Conservation (phyloP, 37 sponge, comb jelly and placozoan genomes). For the Haliclona indistincta region DNA sequence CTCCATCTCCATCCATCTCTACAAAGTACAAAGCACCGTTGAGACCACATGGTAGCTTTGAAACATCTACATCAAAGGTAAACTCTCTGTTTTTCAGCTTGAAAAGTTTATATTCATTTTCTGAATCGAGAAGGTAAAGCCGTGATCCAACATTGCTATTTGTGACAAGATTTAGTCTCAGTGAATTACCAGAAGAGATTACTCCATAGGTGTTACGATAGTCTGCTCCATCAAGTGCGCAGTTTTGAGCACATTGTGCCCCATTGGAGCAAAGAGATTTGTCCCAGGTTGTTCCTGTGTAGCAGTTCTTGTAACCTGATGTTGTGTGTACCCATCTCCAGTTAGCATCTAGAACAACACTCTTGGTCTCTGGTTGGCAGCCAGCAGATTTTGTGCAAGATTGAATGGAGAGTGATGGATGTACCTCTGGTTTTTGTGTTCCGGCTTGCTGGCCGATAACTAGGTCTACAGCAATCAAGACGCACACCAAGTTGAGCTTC, state of each 20-base stretch:
- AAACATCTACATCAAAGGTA: not conserved
- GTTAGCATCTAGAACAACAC: slow-evolving; percentile 17
- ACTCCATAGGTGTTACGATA: slow-evolving; percentile 29
- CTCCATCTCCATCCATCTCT: too few species aligned
- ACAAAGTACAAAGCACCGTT: not conserved
- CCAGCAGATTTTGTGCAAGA: slow-evolving; percentile 21
- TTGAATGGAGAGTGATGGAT: slow-evolving; percentile 15
- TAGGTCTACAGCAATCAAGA: too few species aligned
- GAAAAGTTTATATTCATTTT: not conserved
- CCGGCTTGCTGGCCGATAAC: slow-evolving; percentile 5
- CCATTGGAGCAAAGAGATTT: slow-evolving; percentile 15
- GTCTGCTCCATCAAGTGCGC: slow-evolving; percentile 26
- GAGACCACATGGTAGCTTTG: not conserved
- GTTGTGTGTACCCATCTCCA: slow-evolving; percentile 14
- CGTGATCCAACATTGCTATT: not conserved
- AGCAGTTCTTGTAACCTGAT: slow-evolving; percentile 12
- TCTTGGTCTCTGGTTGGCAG: slow-evolving; percentile 6
- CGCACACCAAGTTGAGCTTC: too few species aligned
- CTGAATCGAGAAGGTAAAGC: not conserved
- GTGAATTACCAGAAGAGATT: not conserved
- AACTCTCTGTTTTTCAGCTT: not conserved
- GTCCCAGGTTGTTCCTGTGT: slow-evolving; percentile 27
- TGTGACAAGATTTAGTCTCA: slow-evolving; percentile 17
- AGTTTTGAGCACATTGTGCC: slow-evolving; percentile 11
- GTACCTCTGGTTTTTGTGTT: slow-evolving; percentile 8